Evolutionary conservation across 2,888 invertebrate species (phyloP), one percentile per base, ranked within the genome.

Genomic region (Dryococelus australis): DNA sequence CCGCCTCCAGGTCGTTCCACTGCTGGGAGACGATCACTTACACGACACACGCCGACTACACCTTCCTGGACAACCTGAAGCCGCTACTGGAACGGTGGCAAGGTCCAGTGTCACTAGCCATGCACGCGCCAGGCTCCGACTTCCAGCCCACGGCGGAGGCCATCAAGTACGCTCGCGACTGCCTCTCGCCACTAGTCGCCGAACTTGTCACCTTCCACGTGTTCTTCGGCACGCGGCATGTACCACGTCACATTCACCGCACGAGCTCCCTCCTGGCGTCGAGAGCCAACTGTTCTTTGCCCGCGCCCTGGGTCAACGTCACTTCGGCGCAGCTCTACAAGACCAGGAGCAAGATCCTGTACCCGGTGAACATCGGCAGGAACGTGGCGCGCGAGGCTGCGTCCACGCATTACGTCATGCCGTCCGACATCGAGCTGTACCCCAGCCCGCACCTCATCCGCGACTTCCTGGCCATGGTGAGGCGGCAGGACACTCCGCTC

Each of bases 31-130:
- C 96, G 90, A 95, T 98, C 89, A 98, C 98, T 0, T 98, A 98
- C 91, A 97, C 98, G 65, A 98, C 98, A 24, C 98, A 98, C 92
- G 97, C 97, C 8, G 98, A 98, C 91, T 97, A 95, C 93, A 97
- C 97, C 90, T 98, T 98, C 93, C 94, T 98, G 91, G 97, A 98
- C 92, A 98, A 98, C 93, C 94, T 98, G 90, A 95, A 96, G 92
- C 97, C 97, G 88, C 93, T 98, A 90, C 93, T 98, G 91, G 96
- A 97, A 92, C 94, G 96, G 93, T 98, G 98, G 98, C 95, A 95
- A 92, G 97, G 97, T 0, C 98, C 98, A 0, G 94, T 98, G 89
- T 97, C 97, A 91, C 94, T 98, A 90, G 97, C 97, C 5, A 94
- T 98, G 91, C 97, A 98, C 93, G 96, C 97, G 35, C 98, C 98